Evolutionary conservation across 35 echinoderm and acorn worm genomes (phyloP).

Genomic region (Lytechinus variegatus): DNA sequence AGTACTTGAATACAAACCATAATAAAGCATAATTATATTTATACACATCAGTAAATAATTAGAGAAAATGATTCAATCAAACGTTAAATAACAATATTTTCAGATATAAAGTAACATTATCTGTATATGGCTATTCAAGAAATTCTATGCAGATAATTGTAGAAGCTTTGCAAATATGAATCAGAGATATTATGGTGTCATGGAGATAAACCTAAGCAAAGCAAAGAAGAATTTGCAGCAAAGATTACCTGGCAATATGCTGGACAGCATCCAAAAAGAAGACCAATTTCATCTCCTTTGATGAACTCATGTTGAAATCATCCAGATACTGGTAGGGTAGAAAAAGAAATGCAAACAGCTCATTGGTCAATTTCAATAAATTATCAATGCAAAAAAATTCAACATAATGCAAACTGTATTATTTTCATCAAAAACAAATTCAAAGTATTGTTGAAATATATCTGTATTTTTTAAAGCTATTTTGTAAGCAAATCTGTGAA

Average conservation of each 20-base stretch:
- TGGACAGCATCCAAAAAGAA: constrained; percentile 97
- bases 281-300: constrained; percentile 98
- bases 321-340: constrained; percentile 82
- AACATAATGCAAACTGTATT: neutral
- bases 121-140: neutral
- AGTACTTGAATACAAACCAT: too few relatives aligned
- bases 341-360: constrained; percentile 28
- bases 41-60: too few relatives aligned
- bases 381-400: neutral
- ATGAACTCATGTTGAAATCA: constrained; percentile 97
- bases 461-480: neutral
- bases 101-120: neutral
- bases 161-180: neutral
- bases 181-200: neutral
- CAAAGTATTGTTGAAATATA: neutral
- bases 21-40: too few relatives aligned
- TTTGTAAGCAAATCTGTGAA: neutral
- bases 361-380: neutral
- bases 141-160: neutral
- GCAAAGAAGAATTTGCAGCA: neutral
- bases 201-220: neutral
- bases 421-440: neutral
- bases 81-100: neutral
- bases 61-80: neutral
- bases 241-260: constrained; percentile 84